A percentile compares a stretch with the other conserved stretches of the same genome.
Evolutionary conservation across 2,113 vertebrate species (phyloP).

Genomic region (Thalassarche chlororhynchos): DNA sequence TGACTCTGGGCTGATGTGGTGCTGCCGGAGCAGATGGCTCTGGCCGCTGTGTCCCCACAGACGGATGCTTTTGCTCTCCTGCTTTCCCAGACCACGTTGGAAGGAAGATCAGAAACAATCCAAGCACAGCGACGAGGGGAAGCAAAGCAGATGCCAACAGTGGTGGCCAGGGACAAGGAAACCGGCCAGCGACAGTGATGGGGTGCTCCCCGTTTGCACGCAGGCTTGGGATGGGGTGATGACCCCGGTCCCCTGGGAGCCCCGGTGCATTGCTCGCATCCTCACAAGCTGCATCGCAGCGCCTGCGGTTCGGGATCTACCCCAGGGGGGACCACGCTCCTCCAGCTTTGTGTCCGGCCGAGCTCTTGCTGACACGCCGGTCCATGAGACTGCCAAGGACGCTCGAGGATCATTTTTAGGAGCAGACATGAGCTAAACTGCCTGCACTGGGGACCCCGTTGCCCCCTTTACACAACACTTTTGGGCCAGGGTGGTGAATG

Average conservation of each 20-base stretch:
- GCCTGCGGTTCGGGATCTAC: fast-evolving
- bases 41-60: fast-evolving
- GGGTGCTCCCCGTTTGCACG: background rate
- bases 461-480: background rate
- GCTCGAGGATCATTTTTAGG: background rate
- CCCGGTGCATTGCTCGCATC: background rate
- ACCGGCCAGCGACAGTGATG: background rate
- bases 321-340: fast-evolving
- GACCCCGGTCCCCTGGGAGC: background rate
- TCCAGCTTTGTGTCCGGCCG: fast-evolving
- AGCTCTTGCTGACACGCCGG: background rate
- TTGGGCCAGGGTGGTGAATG: background rate
- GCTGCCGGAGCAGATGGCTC: background rate
- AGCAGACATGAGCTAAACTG: background rate
- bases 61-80: background rate
- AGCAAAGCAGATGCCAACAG: background rate
- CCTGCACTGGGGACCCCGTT: fast-evolving
- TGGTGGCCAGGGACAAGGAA: background rate
- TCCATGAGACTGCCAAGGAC: background rate
- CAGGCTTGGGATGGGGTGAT: background rate
- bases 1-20: fast-evolving
- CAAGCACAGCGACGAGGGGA: background rate
- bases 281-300: background rate
- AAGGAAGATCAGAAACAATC: background rate
- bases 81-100: fast-evolving